Percentiles rank a stretch among this genome's conserved stretches.
phyloP scores from a whole-genome alignment of 2,888 invertebrate species.

The Ceraclea dissimilis region DNA sequence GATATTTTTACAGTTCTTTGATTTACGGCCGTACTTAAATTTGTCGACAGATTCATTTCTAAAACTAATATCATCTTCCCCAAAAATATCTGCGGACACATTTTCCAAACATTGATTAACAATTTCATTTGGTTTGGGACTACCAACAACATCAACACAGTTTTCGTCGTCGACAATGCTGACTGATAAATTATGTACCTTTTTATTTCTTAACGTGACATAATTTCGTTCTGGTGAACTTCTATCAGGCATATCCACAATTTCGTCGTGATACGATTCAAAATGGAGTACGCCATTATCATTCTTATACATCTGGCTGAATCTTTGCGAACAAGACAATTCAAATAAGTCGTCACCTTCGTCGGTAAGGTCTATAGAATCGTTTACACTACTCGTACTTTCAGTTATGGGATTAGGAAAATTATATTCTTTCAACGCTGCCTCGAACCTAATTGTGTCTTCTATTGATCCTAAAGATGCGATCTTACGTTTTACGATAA shows the following conservation, averaged over 20 bases:
- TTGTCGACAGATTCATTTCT: no score
- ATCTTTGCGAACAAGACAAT: constrained; percentile 3
- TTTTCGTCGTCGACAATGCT: background rate
- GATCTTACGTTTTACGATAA: background rate
- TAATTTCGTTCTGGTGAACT: background rate
- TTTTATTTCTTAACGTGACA: background rate
- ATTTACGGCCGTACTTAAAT: no score
- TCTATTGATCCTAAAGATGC: background rate
- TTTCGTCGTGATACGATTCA: constrained; percentile 27
- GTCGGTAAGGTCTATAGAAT: constrained; percentile 13
- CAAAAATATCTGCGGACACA: no score
- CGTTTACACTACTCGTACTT: background rate
- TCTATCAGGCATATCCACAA: constrained; percentile 8
- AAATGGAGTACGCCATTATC: constrained; percentile 29
- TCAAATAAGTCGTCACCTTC: constrained; percentile 3
- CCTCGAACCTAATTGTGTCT: background rate
- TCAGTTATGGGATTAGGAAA: background rate
- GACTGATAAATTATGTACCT: background rate
- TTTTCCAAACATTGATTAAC: no score
- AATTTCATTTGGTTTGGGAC: no score
- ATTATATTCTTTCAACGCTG: background rate
- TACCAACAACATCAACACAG: background rate
- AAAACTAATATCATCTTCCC: no score
- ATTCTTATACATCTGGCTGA: constrained; percentile 14
- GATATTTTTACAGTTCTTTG: no score